A percentile compares a stretch with the other conserved stretches of the same genome.
These are phyloP conservation scores for Chrysoperla carnea DNA, from an alignment of 1,140 invertebrate genomes.

Conservation along the genomic window DNA sequence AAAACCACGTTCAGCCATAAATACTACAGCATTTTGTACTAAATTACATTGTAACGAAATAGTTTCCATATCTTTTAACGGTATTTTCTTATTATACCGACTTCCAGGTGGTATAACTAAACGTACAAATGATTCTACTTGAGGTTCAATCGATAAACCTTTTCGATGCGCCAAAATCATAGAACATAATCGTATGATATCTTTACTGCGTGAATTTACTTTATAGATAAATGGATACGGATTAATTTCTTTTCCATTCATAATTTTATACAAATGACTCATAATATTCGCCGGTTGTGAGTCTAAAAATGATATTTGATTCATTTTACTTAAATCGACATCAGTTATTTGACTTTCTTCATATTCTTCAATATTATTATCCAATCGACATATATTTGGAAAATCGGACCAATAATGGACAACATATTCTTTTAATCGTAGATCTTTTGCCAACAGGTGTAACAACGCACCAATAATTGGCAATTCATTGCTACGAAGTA, in stretches of 20 bases:
- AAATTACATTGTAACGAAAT: background rate
- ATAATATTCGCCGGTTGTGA: constrained; percentile 50
- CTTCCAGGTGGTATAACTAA: constrained; percentile 6
- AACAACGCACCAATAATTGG: constrained; percentile 52
- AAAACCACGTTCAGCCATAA: constrained; percentile 31
- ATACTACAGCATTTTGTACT: constrained; percentile 14
- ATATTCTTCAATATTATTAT: constrained; percentile 8
- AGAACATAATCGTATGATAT: constrained; percentile 47
- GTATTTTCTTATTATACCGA: background rate
- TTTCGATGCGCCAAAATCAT: background rate
- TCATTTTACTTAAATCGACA: constrained; percentile 38
- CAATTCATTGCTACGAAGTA: constrained; percentile 45
- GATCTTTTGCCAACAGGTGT: constrained; percentile 59
- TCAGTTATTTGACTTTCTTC: constrained; percentile 23
- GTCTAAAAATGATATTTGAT: constrained; percentile 38
- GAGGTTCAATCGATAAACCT: too few relatives aligned
- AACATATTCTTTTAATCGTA: constrained; percentile 50
- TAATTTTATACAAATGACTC: constrained; percentile 43
- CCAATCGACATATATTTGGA: constrained; percentile 36
- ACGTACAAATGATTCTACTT: too few relatives aligned
- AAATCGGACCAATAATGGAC: constrained; percentile 79
- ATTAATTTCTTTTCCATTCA: constrained; percentile 21
- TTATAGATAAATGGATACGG: constrained; percentile 51
- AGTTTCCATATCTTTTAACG: background rate
- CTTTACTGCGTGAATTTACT: constrained; percentile 51